phyloP scores from a whole-genome alignment of 2,113 vertebrate species.

The Ginglymostoma cirratum region DNA sequence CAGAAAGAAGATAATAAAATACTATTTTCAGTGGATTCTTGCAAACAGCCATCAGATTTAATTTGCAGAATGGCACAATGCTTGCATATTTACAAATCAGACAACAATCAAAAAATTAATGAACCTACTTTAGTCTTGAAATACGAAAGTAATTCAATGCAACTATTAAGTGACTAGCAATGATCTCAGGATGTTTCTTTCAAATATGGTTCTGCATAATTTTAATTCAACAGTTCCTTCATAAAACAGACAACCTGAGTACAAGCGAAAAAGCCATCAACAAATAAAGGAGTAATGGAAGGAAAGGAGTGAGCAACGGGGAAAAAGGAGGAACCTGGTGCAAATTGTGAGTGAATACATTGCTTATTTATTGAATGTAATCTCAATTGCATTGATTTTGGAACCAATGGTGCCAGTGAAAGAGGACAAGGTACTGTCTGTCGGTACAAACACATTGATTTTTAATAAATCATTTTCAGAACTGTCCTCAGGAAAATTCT shows the following conservation, averaged over 20 bases:
- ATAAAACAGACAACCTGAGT: neutral
- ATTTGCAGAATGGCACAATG: neutral
- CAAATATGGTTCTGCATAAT: neutral
- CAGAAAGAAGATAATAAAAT: neutral
- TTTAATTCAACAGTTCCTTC: neutral
- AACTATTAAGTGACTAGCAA: neutral
- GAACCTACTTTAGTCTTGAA: neutral
- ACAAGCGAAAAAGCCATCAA: neutral
- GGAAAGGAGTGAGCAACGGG: neutral
- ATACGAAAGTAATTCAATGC: neutral
- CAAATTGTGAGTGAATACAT: neutral
- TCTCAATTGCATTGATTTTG: neutral
- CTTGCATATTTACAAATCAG: neutral
- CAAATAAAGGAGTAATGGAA: neutral
- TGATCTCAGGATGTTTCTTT: neutral
- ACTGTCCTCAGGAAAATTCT: neutral
- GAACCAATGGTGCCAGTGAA: neutral
- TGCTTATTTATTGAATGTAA: neutral
- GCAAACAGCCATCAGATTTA: constrained; percentile 19
- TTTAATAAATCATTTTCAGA: neutral
- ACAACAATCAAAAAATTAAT: neutral
- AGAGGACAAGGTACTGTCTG: neutral
- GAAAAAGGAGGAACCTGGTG: neutral
- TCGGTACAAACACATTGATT: neutral
- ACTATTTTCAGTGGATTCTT: neutral